Evolutionary conservation across 2,888 invertebrate species (phyloP), one percentile per base, ranked within the genome.

Genomic region (Tenthredo amoena): DNA sequence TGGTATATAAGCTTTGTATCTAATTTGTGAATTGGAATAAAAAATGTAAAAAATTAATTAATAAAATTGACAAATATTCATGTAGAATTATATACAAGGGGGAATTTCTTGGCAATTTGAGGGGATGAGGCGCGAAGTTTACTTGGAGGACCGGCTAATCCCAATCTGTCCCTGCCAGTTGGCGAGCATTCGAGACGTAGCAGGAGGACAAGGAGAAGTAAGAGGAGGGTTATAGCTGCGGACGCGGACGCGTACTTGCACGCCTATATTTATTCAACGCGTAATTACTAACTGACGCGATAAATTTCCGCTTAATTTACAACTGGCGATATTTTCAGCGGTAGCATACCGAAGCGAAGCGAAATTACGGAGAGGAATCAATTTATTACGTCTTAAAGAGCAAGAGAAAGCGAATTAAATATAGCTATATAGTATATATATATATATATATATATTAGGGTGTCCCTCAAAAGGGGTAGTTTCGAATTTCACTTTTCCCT

Each of bases 221-320:
- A 79, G 85, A 84, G 86, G 90, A 89, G 90, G 91, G 90, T 90
- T 21, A 7, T 68, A 34, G 34, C 68, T 34, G 34, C 34, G 43
- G 76, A 65, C 94, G 94, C 94, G 84, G 85, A 81, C 87, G 87
- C 86, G 87, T 89, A 88, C 94, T 94, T 94, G 84, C 86, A 81
- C 87, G 87, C 86, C 87, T 89, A 88, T 88, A 89, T 90, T 89
- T 89, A 89, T 89, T 88, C 87, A 87, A 87, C 88, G 88, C 86
- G 87, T 87, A 89, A 90, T 89, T 88, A 89, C 88, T 87, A 87
- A 87, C 87, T 85, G 84, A 72, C 84, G 87, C 87, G 87, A 88
- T 88, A 89, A 89, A 89, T 90, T 89, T 85, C 71, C 71, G 79
- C 68, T 83, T 87, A 87, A 89, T 90, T 90, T 89, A 89, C 86